Conservation (phyloP, 53 echinoderm and acorn worm species). For the Astropecten irregularis region DNA sequence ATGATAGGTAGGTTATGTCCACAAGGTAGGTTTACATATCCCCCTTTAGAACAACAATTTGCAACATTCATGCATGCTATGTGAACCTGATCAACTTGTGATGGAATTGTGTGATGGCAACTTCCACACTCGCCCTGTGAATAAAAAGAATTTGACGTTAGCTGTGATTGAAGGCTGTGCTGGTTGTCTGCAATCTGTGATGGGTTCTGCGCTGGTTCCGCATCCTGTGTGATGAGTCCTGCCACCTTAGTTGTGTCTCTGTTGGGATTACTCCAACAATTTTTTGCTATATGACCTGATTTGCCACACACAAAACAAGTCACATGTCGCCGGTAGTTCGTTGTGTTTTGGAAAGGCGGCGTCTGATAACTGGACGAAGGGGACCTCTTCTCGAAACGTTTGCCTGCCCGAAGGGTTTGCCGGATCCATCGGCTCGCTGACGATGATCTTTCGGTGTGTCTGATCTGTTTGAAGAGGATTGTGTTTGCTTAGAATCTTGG, state of each 20-base stretch:
- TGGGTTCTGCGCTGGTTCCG: neutral
- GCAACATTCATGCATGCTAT: slow-evolving; percentile 9
- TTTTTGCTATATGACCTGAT: slow-evolving; percentile 21
- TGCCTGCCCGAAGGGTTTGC: neutral
- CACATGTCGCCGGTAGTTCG: neutral
- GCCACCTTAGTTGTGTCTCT: neutral
- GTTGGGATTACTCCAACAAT: slow-evolving; percentile 22
- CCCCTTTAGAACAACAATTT: neutral
- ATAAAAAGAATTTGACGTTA: neutral
- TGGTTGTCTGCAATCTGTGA: neutral
- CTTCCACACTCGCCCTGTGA: neutral
- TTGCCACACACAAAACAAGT: slow-evolving; percentile 33
- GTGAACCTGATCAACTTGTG: slow-evolving; percentile 7
- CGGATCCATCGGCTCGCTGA: neutral
- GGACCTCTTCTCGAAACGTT: neutral
- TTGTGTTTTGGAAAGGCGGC: neutral
- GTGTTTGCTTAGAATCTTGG: neutral
- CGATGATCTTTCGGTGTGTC: neutral
- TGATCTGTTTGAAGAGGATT: neutral
- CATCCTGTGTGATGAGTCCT: slow-evolving; percentile 5
- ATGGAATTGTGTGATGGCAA: neutral
- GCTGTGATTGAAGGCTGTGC: neutral
- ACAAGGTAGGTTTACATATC: slow-evolving; percentile 15
- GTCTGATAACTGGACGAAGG: neutral
- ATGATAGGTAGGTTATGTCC: slow-evolving; percentile 38